phyloP scores from a whole-genome alignment of 2,888 invertebrate genomes.

The Acrobasis suavella region DNA sequence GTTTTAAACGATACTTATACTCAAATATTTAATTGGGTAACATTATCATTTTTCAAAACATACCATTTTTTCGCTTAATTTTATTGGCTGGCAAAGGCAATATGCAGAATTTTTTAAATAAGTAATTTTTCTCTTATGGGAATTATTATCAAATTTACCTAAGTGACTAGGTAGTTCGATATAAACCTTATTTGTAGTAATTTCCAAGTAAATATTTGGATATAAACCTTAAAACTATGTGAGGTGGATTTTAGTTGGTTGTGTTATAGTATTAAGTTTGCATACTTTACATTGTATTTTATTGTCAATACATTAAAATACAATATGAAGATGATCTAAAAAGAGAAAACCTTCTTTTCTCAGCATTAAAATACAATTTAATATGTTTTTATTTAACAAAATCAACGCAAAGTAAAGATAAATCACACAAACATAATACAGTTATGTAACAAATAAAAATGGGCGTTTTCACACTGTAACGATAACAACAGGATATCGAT shows the following conservation, averaged over 20 bases:
- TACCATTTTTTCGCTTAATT: too few relatives aligned
- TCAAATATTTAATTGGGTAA: neutral
- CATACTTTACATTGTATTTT: conserved; percentile 32
- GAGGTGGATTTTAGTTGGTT: conserved; percentile 75
- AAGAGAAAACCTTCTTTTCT: neutral
- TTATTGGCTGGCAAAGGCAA: too few relatives aligned
- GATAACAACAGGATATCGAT: too few relatives aligned
- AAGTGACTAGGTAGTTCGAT: neutral
- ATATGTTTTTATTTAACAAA: neutral
- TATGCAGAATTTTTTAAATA: too few relatives aligned
- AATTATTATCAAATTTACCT: too few relatives aligned
- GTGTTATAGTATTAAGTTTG: conserved; percentile 67
- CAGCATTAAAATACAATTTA: conserved; percentile 8
- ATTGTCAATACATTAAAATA: conserved; percentile 24
- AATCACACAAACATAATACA: neutral
- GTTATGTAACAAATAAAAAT: neutral
- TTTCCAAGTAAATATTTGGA: conserved; percentile 16
- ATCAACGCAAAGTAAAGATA: neutral
- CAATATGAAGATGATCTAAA: conserved; percentile 20
- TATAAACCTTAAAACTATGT: conserved; percentile 41
- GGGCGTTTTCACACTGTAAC: too few relatives aligned
- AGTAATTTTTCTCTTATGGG: too few relatives aligned
- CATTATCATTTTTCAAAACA: too few relatives aligned
- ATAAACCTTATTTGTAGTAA: neutral
- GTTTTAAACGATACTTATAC: neutral